Conservation (phyloP, 2,888 invertebrate species). For the Pocota personata region DNA sequence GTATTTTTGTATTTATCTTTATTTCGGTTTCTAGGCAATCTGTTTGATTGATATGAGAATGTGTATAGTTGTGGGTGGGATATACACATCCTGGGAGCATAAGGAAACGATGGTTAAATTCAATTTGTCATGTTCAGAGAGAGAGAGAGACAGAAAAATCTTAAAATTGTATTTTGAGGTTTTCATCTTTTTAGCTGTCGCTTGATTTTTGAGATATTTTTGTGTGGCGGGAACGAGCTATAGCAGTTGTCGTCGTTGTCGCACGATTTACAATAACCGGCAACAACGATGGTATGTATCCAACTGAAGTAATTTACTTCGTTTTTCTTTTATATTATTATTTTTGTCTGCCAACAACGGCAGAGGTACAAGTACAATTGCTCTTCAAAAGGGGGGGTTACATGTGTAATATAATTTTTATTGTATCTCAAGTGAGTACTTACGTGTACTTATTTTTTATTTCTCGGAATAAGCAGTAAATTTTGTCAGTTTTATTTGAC, state of each 20-base stretch:
- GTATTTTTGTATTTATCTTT: constrained; percentile 37
- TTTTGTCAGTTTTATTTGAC: constrained; percentile 63
- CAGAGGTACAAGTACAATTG: not conserved
- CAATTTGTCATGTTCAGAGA: constrained; percentile 77
- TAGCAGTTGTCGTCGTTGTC: constrained; percentile 11
- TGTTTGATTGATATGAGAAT: constrained; percentile 61
- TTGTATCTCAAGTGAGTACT: constrained; percentile 72
- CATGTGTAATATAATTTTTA: constrained; percentile 68
- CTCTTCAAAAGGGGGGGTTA: constrained; percentile 20
- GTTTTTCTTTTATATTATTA: constrained; percentile 52
- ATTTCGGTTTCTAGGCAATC: constrained; percentile 63
- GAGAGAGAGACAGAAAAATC: constrained; percentile 35
- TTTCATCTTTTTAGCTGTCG: constrained; percentile 29
- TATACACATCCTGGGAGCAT: not conserved
- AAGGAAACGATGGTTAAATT: constrained; percentile 71
- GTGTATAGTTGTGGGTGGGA: constrained; percentile 15
- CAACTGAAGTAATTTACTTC: constrained; percentile 61
- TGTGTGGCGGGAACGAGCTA: not conserved
- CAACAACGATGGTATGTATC: constrained; percentile 22
- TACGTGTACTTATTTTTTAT: constrained; percentile 70
- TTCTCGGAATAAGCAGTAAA: constrained; percentile 55
- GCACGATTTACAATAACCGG: not conserved
- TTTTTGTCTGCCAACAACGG: constrained; percentile 43
- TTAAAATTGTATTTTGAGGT: constrained; percentile 71
- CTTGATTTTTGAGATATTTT: constrained; percentile 22